Evolutionary conservation across 2,113 vertebrate genomes (phyloP).

Genomic region (Megaceryle torquata): DNA sequence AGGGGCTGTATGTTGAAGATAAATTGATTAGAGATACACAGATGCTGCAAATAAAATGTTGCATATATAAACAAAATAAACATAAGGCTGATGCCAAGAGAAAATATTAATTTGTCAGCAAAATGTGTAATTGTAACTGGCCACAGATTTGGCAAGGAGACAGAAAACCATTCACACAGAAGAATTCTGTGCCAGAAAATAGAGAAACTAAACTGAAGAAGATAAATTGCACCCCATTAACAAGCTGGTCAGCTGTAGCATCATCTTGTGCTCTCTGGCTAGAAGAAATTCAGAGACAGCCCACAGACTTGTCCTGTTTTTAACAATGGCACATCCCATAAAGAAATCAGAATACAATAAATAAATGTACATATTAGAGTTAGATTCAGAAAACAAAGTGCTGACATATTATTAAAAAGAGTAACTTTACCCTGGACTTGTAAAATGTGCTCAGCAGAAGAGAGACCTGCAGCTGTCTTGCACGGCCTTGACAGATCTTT

Average conservation of each 20-base stretch:
- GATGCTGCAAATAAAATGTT: slow-evolving; percentile 53
- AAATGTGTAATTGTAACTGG: slow-evolving; percentile 44
- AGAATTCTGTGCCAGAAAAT: slow-evolving; percentile 38
- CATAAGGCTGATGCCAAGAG: slow-evolving; percentile 30
- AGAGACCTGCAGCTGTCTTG: background rate
- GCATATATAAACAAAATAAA: slow-evolving; percentile 39
- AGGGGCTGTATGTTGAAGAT: background rate
- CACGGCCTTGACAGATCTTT: background rate
- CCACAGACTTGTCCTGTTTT: background rate
- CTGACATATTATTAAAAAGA: background rate
- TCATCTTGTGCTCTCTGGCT: background rate
- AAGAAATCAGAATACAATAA: background rate
- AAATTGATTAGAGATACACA: slow-evolving; percentile 61
- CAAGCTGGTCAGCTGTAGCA: slow-evolving; percentile 1
- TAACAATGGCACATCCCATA: background rate
- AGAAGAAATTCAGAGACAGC: background rate
- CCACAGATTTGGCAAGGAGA: slow-evolving; percentile 48
- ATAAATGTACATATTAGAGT: background rate
- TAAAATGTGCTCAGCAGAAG: background rate
- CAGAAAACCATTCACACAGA: slow-evolving; percentile 21
- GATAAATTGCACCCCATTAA: slow-evolving; percentile 43
- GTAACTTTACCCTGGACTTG: background rate
- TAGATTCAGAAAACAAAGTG: background rate
- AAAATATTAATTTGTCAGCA: slow-evolving; percentile 68
- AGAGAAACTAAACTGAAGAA: slow-evolving; percentile 48